Evolutionary conservation across 2,113 vertebrate species (phyloP), one percentile per base, ranked within the genome.

Genomic region (Noctilio leporinus): DNA sequence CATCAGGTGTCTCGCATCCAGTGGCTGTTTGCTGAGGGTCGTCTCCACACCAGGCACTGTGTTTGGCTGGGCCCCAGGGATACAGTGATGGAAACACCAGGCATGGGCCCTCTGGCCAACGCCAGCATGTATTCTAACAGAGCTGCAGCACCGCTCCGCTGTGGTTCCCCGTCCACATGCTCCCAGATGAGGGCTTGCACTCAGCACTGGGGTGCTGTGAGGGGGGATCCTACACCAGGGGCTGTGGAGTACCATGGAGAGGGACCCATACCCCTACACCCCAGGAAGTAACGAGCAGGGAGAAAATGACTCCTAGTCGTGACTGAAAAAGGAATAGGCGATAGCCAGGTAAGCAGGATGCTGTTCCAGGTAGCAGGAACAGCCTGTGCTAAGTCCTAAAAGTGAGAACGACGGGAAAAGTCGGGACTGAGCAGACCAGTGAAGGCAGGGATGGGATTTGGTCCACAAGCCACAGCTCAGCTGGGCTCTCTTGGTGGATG

Each of bases 151-250:
- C 53, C 30, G 14, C 4, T 1, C 35, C 28, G 75, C 53, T 81
- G 75, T n/a, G 53, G 45, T 33, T 15, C n/a, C 17, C 24, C 8
- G 14, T 33, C 35, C 0, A 26, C 2, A 5, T 0, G 17, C 62
- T 57, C 26, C 2, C 8, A 3, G 43, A 24, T 28, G 33, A 51
- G 84, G 0, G 0, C 24, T 35, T 45, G 11, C 26, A 11, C 1
- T 12, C 12, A 9, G 19, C 5, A 4, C 12, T 1, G 22, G 26
- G 76, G 33, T 22, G 16, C 85, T 53, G 28, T 11, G 70, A 1
- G 26, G 16, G 83, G 33, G 12, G 53, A n/a, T n/a, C 51, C 33
- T 11, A 0, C 10, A 47, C 10, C 1, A 12, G 59, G 72, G 45
- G 2, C 7, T 53, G 33, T 40, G 65, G 85, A 51, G 53, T 51